These are phyloP conservation scores for Falcaria lacertinaria DNA, from an alignment of 2,888 invertebrate genomes.

Conservation along the genomic window DNA sequence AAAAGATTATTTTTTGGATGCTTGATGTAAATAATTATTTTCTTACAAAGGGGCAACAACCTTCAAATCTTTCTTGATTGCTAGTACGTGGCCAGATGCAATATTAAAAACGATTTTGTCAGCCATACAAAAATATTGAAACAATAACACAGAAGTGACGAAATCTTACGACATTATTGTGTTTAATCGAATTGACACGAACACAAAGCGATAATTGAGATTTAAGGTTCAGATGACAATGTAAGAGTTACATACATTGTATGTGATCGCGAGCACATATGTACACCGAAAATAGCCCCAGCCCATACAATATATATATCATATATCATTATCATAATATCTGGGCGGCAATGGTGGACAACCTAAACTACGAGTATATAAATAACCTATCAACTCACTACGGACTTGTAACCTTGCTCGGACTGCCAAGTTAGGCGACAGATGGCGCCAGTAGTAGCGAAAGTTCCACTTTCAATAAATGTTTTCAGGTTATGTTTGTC, in stretches of 20 bases:
- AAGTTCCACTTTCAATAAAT: slow-evolving; percentile 22
- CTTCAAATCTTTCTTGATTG: no score
- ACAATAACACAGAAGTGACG: no score
- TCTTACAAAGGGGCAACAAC: no score
- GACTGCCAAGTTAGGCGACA: slow-evolving; percentile 56
- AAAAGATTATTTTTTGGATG: no score
- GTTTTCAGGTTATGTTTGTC: slow-evolving; percentile 29
- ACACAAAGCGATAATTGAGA: no score
- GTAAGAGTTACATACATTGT: background rate
- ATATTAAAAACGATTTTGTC: no score
- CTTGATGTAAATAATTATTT: no score
- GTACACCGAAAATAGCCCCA: slow-evolving; percentile 13
- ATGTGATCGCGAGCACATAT: background rate
- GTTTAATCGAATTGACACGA: no score
- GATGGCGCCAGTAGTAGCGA: slow-evolving; percentile 55
- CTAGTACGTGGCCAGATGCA: no score
- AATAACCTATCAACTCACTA: slow-evolving; percentile 17
- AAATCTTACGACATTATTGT: no score
- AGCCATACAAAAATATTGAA: no score
- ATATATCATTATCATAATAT: background rate
- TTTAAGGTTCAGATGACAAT: no score
- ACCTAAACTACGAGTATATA: slow-evolving; percentile 21
- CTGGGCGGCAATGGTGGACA: slow-evolving; percentile 10
- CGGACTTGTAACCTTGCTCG: slow-evolving; percentile 21
- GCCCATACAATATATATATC: background rate